A percentile compares a stretch with the other conserved stretches of the same genome.
Conservation (phyloP, 2,797 vertebrate genomes). For the Ctenopoma kingsleyae region DNA sequence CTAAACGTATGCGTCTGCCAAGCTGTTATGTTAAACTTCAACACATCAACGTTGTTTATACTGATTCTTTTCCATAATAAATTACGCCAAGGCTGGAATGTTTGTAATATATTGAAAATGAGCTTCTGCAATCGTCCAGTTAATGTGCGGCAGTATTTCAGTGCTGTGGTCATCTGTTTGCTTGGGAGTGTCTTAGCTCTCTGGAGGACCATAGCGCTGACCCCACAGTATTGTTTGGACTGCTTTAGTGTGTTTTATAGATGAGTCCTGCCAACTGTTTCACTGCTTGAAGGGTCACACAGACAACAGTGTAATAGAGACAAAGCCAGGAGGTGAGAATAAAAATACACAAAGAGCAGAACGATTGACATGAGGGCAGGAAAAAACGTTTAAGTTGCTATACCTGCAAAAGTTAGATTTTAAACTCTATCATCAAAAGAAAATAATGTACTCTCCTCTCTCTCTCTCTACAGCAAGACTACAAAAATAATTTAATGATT, state of each 20-base stretch:
- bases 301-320: not conserved
- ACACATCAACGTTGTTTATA: not conserved
- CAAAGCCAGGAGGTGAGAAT: not conserved
- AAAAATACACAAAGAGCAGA: not conserved
- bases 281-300: slow-evolving; percentile 2
- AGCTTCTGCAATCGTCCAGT: slow-evolving; percentile 7
- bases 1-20: slow-evolving; percentile 14
- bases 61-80: not conserved
- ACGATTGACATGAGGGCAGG: not conserved
- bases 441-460: not conserved
- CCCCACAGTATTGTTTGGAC: slow-evolving; percentile 49
- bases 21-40: slow-evolving; percentile 19
- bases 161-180: slow-evolving; percentile 35
- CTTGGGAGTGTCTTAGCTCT: slow-evolving; percentile 44
- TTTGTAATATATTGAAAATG: not conserved
- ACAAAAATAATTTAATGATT: not conserved
- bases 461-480: not conserved
- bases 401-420: not conserved
- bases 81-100: not conserved
- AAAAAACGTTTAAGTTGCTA: not conserved
- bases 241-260: slow-evolving; percentile 55
- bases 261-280: slow-evolving; percentile 40
- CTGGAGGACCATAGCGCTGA: slow-evolving; percentile 56
- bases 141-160: slow-evolving; percentile 22
- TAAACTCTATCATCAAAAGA: not conserved